Percentiles rank a stretch among this genome's conserved stretches.
phyloP scores from a whole-genome alignment of 2,888 invertebrate species.

The Unio delphinus region DNA sequence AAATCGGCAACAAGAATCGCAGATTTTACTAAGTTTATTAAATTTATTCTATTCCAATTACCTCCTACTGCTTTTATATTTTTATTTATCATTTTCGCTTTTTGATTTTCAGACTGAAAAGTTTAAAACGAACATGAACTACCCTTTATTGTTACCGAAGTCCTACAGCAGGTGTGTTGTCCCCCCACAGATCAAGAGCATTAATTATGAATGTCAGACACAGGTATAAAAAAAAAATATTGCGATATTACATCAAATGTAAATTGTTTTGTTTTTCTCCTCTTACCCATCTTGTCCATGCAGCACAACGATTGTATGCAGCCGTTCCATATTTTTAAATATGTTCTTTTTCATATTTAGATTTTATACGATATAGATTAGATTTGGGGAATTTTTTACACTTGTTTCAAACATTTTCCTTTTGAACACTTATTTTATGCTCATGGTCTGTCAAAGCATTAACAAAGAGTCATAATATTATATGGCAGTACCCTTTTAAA shows the following conservation, averaged over 20 bases:
- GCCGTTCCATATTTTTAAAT: too few species aligned
- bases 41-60: background rate
- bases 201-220: slow-evolving; percentile 56
- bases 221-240: slow-evolving; percentile 48
- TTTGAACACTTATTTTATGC: too few species aligned
- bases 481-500: too few species aligned
- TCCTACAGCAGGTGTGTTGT: slow-evolving; percentile 76
- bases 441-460: too few species aligned
- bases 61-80: background rate
- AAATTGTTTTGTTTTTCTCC: background rate
- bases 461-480: too few species aligned
- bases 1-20: too few species aligned
- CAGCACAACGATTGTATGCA: background rate
- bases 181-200: slow-evolving; percentile 53
- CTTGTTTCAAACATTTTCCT: too few species aligned
- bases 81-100: background rate
- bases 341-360: too few species aligned
- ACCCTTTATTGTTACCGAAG: slow-evolving; percentile 91
- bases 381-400: too few species aligned
- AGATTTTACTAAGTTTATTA: too few species aligned
- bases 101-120: slow-evolving; percentile 74
- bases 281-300: background rate
- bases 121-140: slow-evolving; percentile 79
- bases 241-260: background rate
- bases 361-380: too few species aligned